Conservation (phyloP, 2,888 invertebrate species). For the Neocrepidodera transversa region DNA sequence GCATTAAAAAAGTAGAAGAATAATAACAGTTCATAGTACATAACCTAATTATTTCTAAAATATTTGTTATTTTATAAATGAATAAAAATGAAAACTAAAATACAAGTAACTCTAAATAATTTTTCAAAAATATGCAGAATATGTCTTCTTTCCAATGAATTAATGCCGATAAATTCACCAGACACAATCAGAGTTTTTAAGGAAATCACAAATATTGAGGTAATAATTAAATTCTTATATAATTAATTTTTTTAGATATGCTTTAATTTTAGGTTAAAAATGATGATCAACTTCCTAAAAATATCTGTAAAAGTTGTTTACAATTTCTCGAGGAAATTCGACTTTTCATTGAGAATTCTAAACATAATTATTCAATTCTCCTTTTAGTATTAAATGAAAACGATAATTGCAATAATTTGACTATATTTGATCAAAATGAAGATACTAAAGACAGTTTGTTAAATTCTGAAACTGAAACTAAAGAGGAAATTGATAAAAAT, state of each 20-base stretch:
- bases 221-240: conserved; percentile 10
- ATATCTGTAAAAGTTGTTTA: conserved; percentile 31
- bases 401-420: neutral
- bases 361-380: conserved; percentile 24
- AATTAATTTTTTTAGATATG: neutral
- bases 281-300: conserved; percentile 29
- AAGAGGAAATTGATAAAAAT: neutral
- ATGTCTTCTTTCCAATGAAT: conserved; percentile 30
- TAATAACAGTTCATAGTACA: too few species aligned
- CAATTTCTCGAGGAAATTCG: conserved; percentile 25
- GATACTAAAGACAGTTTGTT: neutral
- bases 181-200: conserved; percentile 24
- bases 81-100: neutral
- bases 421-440: neutral
- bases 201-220: conserved; percentile 32
- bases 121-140: conserved; percentile 34
- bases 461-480: neutral
- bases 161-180: conserved; percentile 18
- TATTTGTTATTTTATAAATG: too few species aligned
- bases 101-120: neutral
- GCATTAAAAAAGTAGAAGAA: too few species aligned
- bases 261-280: conserved; percentile 25
- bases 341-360: conserved; percentile 33
- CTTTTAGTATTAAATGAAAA: conserved; percentile 8
- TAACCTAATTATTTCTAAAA: too few species aligned